Evolutionary conservation across 1,140 invertebrate species (phyloP).

Genomic region (Drosophila sp.): DNA sequence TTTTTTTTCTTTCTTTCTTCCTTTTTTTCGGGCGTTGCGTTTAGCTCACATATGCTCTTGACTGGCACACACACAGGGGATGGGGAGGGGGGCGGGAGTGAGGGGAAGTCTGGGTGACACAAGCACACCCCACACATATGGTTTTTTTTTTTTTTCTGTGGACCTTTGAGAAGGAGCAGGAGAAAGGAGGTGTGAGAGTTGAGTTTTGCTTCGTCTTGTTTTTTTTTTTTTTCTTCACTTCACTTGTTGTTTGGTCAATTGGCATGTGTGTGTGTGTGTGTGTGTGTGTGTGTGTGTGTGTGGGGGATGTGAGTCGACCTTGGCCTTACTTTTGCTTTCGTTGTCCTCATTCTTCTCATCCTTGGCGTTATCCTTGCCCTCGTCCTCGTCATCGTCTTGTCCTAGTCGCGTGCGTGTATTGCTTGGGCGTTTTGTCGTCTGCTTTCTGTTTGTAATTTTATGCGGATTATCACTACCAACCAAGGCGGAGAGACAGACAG

Average conservation of each 20-base stretch:
- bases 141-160: constrained; percentile 5
- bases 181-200: constrained; percentile 11
- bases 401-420: constrained; percentile 31
- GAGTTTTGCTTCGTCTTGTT: constrained; percentile 19
- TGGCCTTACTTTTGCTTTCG: constrained; percentile 72
- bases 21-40: constrained; percentile 55
- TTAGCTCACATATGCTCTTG: constrained; percentile 68
- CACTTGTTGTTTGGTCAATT: constrained; percentile 71
- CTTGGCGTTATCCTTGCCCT: constrained; percentile 19
- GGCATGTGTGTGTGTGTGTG: constrained; percentile 49
- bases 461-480: constrained; percentile 73
- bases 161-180: constrained; percentile 35
- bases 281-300: constrained; percentile 24
- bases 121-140: constrained; percentile 27
- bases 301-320: constrained; percentile 63
- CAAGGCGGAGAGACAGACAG: constrained; percentile 26
- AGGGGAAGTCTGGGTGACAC: constrained; percentile 51
- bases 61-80: constrained; percentile 17
- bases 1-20: constrained; percentile 24
- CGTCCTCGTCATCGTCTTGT: constrained; percentile 28
- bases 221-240: constrained; percentile 43
- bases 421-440: constrained; percentile 49
- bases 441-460: constrained; percentile 75
- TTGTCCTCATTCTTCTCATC: constrained; percentile 10
- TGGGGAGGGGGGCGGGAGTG: not conserved